These are phyloP conservation scores for Bruchidius siliquastri DNA, from an alignment of 2,888 invertebrate genomes.

Conservation along the genomic window DNA sequence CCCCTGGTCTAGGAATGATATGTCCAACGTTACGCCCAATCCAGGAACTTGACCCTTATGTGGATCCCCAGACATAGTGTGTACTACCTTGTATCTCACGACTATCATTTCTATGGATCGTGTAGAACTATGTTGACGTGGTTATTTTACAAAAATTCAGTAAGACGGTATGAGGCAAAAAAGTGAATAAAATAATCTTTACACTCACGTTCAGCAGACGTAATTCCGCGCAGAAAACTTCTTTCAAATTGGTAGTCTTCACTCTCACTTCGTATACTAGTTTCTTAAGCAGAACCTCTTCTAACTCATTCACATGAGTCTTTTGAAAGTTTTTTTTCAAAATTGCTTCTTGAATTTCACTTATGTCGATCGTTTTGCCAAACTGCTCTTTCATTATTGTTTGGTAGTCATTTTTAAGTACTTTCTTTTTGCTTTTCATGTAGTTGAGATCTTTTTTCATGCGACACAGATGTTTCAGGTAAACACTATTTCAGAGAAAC, in stretches of 20 bases:
- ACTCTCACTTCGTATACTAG: conserved; percentile 54
- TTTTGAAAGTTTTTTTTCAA: conserved; percentile 50
- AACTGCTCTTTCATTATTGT: conserved; percentile 55
- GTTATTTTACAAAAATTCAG: no score
- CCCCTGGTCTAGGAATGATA: no score
- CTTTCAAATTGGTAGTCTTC: conserved; percentile 48
- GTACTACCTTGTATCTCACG: no score
- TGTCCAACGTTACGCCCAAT: no score
- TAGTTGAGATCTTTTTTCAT: conserved; percentile 66
- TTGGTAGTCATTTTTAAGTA: conserved; percentile 53
- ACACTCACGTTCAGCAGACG: conserved; percentile 40
- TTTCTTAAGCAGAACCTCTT: conserved; percentile 54
- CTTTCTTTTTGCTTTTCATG: conserved; percentile 58
- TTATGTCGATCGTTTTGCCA: conserved; percentile 52
- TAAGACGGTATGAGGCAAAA: no score
- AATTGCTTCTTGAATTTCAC: conserved; percentile 53
- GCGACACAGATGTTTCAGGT: conserved; percentile 62
- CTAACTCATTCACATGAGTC: conserved; percentile 51
- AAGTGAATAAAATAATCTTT: no score
- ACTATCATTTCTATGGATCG: no score
- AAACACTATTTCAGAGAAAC: conserved; percentile 50
- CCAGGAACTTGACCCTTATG: no score
- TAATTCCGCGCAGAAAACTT: conserved; percentile 47
- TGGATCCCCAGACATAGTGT: no score
- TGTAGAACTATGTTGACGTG: no score